Conservation (phyloP, 2,113 vertebrate genomes). For the Helogale parvula region DNA sequence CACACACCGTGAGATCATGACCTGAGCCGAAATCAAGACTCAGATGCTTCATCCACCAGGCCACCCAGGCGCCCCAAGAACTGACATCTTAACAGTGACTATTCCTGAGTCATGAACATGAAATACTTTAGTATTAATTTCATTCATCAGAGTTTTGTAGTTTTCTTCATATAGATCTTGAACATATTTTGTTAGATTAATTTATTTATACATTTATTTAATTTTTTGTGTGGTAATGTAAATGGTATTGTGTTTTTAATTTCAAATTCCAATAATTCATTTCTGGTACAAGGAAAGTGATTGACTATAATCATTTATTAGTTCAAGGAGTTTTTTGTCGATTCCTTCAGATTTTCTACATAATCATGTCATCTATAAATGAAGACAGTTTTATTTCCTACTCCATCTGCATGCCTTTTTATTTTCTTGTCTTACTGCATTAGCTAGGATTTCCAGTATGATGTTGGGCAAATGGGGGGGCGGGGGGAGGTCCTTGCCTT, state of each 20-base stretch:
- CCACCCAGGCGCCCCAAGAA: not conserved
- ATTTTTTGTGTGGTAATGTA: not conserved
- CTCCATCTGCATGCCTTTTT: not conserved
- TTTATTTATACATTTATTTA: not conserved
- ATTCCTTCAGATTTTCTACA: too few species aligned
- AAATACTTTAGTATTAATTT: not conserved
- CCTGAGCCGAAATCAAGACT: too few species aligned
- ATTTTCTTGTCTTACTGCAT: not conserved
- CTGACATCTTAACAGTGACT: not conserved
- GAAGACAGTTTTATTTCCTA: not conserved
- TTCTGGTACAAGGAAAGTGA: too few species aligned
- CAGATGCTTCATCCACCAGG: too few species aligned
- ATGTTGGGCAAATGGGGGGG: not conserved
- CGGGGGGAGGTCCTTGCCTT: not conserved
- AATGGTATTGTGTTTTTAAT: not conserved
- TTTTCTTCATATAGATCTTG: not conserved
- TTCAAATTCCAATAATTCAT: too few species aligned
- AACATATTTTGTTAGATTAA: not conserved
- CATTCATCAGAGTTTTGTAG: not conserved
- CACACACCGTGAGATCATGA: too few species aligned
- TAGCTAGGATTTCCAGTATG: not conserved
- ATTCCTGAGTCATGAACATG: not conserved
- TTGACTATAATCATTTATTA: too few species aligned
- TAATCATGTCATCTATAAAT: too few species aligned
- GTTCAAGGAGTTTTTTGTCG: too few species aligned